These are phyloP conservation scores for Calcarius lapponicus DNA, from an alignment of 2,797 vertebrate species.

Conservation along the genomic window DNA sequence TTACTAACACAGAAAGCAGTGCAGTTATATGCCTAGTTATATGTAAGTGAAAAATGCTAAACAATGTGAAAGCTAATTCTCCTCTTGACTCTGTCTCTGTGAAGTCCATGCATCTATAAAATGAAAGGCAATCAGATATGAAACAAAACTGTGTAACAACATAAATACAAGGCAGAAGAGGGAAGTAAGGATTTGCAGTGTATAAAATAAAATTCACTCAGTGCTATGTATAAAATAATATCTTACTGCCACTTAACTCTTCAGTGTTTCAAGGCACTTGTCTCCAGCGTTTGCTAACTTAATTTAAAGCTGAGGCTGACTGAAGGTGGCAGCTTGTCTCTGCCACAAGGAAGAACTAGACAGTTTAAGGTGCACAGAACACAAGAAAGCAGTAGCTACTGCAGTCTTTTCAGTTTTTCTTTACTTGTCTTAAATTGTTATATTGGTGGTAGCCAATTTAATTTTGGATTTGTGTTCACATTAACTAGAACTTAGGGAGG, in stretches of 20 bases:
- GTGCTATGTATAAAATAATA: not conserved
- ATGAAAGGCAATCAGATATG: not conserved
- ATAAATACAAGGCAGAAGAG: not conserved
- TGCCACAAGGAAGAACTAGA: not conserved
- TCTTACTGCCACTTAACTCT: not conserved
- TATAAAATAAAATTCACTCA: not conserved
- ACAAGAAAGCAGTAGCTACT: not conserved
- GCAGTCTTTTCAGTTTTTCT: not conserved
- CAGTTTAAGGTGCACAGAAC: not conserved
- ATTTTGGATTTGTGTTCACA: not conserved
- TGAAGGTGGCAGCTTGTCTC: not conserved
- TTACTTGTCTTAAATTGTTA: not conserved
- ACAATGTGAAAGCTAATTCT: not conserved
- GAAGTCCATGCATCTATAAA: not conserved
- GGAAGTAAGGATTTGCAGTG: not conserved
- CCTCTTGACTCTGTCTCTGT: not conserved
- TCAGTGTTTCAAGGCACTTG: not conserved
- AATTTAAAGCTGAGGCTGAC: not conserved
- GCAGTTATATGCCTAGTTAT: not conserved
- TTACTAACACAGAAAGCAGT: not conserved
- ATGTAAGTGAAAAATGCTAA: not conserved
- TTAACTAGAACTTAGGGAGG: not conserved
- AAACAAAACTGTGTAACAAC: not conserved
- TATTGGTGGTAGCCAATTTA: not conserved
- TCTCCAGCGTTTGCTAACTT: not conserved